These are phyloP conservation scores for Lobophora halterata DNA, from an alignment of 2,888 invertebrate species.

Conservation along the genomic window DNA sequence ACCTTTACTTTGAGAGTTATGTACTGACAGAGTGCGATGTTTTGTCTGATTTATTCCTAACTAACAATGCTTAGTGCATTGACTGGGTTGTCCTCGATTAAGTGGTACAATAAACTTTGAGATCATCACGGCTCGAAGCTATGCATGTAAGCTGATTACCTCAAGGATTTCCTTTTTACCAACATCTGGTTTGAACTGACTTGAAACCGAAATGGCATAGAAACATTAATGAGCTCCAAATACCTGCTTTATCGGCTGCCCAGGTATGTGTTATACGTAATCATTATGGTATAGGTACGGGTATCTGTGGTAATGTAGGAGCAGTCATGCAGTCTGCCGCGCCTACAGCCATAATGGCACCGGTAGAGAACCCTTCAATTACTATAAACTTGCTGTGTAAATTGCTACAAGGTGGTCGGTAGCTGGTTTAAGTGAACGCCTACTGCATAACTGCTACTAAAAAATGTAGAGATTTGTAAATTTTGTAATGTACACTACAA, in stretches of 20 bases:
- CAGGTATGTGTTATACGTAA: not conserved
- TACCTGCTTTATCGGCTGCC: slow-evolving; percentile 20
- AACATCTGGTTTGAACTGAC: slow-evolving; percentile 14
- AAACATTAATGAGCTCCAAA: slow-evolving; percentile 27
- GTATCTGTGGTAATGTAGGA: slow-evolving; percentile 21
- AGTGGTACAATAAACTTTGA: too few species aligned
- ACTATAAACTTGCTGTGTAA: slow-evolving; percentile 30
- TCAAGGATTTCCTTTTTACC: slow-evolving; percentile 3
- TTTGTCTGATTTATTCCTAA: too few species aligned
- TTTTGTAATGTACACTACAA: too few species aligned
- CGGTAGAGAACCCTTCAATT: slow-evolving; percentile 33
- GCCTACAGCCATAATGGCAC: slow-evolving; percentile 35
- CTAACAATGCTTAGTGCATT: too few species aligned
- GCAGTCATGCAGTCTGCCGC: slow-evolving; percentile 51
- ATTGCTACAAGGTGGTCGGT: slow-evolving; percentile 10
- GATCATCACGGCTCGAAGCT: too few species aligned
- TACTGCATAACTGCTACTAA: not conserved
- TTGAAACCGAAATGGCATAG: slow-evolving; percentile 4
- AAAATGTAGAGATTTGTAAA: slow-evolving; percentile 6
- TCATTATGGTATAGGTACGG: slow-evolving; percentile 2
- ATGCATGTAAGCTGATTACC: too few species aligned
- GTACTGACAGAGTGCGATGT: too few species aligned
- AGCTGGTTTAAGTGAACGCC: not conserved
- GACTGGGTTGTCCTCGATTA: too few species aligned
- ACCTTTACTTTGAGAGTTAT: too few species aligned